These are phyloP conservation scores for Metallyticus violacea DNA, from an alignment of 2,888 invertebrate species.

Conservation along the genomic window DNA sequence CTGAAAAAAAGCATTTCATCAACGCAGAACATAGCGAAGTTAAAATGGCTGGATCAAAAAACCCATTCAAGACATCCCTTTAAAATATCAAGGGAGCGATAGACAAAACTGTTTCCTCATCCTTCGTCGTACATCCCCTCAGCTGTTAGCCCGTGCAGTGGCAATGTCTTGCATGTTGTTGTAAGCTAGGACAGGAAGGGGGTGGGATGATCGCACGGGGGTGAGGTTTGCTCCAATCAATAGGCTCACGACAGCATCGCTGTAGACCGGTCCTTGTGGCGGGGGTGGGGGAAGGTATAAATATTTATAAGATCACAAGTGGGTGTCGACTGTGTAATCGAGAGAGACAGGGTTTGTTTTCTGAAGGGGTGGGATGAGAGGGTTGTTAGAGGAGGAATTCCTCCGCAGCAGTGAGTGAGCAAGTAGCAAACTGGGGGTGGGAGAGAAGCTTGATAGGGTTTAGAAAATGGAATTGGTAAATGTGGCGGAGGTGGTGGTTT, in stretches of 20 bases:
- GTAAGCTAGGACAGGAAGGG: not conserved
- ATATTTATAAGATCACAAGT: slow-evolving; percentile 28
- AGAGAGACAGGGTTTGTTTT: slow-evolving; percentile 1
- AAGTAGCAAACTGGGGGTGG: slow-evolving; percentile 1
- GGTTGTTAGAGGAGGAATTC: not conserved
- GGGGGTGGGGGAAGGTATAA: slow-evolving; percentile 15
- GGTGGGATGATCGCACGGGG: not conserved
- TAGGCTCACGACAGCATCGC: slow-evolving; percentile 17
- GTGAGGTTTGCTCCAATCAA: slow-evolving; percentile 19
- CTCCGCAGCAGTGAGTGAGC: not conserved
- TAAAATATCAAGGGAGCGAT: not conserved
- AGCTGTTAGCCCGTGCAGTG: not conserved
- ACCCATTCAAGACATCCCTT: not conserved
- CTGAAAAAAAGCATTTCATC: not conserved
- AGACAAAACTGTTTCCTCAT: not conserved
- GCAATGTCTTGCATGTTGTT: slow-evolving; percentile 4
- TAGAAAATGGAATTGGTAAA: slow-evolving; percentile 26
- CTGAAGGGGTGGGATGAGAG: not conserved
- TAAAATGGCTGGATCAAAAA: not conserved
- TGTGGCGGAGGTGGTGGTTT: not conserved
- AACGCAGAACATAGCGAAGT: not conserved
- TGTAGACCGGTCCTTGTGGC: slow-evolving; percentile 12
- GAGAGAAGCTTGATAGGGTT: slow-evolving; percentile 16
- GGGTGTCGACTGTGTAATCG: slow-evolving; percentile 16
- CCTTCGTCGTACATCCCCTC: not conserved